Conservation (phyloP, 2,797 vertebrate species). For the Molossus molossus region DNA sequence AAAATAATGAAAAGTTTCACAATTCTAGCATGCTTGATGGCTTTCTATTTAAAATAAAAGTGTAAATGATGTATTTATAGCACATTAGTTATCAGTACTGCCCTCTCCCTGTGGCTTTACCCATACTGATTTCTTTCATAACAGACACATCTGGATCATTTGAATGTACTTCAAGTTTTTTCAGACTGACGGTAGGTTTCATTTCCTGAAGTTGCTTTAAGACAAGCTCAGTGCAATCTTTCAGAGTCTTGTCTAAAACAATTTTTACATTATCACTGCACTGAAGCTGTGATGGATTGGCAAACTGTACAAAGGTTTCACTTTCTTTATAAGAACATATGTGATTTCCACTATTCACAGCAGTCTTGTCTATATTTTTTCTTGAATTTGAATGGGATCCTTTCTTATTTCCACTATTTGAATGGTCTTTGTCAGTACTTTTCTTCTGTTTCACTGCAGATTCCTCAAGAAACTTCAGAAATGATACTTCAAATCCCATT, state of each 20-base stretch:
- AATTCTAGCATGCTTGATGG: conserved; percentile 98
- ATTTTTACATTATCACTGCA: conserved; percentile 94
- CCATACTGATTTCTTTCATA: conserved; percentile 86
- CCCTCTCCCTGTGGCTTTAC: conserved; percentile 86
- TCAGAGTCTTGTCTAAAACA: conserved; percentile 93
- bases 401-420: conserved; percentile 91
- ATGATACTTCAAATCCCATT: conserved; percentile 98
- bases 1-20: conserved; percentile 91
- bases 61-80: conserved; percentile 84
- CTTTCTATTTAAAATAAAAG: conserved; percentile 90
- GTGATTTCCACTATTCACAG: conserved; percentile 82
- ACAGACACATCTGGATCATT: conserved; percentile 86
- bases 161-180: conserved; percentile 90
- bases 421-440: conserved; percentile 91
- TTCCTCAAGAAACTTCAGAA: conserved; percentile 98
- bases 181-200: conserved; percentile 94
- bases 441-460: conserved; percentile 95
- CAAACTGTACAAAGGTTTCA: conserved; percentile 93
- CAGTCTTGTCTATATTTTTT: conserved; percentile 90
- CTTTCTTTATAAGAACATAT: conserved; percentile 89
- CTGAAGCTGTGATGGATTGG: conserved; percentile 93
- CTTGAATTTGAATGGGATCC: conserved; percentile 88
- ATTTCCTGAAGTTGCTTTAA: conserved; percentile 98
- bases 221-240: conserved; percentile 91
- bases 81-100: conserved; percentile 87